Base-by-base conservation (phyloP, 2,888 invertebrate genomes). In the Choristoneura rosaceana region DNA sequence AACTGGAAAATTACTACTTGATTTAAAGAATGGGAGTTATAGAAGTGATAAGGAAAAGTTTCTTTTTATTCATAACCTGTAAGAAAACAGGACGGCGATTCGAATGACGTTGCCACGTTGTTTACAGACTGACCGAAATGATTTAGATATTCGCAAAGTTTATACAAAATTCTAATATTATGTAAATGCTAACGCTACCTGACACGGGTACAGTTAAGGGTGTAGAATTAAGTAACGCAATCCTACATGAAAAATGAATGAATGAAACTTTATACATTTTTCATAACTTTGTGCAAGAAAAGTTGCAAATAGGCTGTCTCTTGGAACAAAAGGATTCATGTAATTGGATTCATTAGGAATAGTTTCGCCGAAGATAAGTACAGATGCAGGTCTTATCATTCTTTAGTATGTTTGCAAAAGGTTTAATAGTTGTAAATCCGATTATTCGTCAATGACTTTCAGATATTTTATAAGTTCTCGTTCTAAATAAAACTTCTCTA, bases 61-160 rank as follows among this genome's bases (percentile, higher is more conserved):
- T 47, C 14, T 9, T 52, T 58, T 71, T 55, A 71, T 62, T 67
- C 62, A 58, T 67, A 62, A 71, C 61, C 15, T 15, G 33, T 61
- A 66, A 66, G 59, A 71, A 66, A 61, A 33, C 66, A 52, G 33
- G 55, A 45, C 33, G 66, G 45, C 66, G 66, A 66, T 66, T 61
- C 60, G 25, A 60, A 47, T 65, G 59, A 70, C 15, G 60, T 59
- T n/a, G 47, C n/a, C n/a, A n/a, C 15, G 50, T 15, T 52, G 15
- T 52, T 17, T 70, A 67, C 17, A 47, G 65, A 50, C 33, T 65
- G 65, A 70, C 60, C 50, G 60, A 65, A 65, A 60, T 43, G 25
- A 65, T 60, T 70, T 60, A 43, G 47, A 43, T 63, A 63, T 58
- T 33, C n/a, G 9, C 12, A 14, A 38, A n/a, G 52, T 52, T 60